A percentile compares a stretch with the other conserved stretches of the same genome.
Evolutionary conservation across 2,113 vertebrate species (phyloP).

Genomic region (Ophiodon elongatus): DNA sequence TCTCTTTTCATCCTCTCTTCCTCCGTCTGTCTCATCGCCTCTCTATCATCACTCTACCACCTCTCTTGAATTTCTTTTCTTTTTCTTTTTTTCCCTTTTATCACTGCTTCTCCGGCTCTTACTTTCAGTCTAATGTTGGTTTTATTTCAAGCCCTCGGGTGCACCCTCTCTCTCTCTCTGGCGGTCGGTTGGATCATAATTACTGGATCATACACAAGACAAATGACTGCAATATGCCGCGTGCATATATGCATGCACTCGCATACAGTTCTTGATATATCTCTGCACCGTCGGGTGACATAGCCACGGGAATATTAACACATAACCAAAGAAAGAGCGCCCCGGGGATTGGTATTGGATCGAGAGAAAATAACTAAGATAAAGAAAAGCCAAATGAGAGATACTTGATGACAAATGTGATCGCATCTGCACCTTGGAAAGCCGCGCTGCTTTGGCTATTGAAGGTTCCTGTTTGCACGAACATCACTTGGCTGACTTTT

Average conservation of each 20-base stretch:
- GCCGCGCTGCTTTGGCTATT: neutral
- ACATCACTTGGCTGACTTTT: neutral
- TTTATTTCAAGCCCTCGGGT: conserved; percentile 11
- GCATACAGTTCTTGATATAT: neutral
- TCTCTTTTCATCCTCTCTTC: neutral
- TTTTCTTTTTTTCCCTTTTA: neutral
- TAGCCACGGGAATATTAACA: neutral
- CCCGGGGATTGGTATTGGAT: neutral
- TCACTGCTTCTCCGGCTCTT: neutral
- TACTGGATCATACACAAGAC: conserved; percentile 26
- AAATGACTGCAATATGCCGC: conserved; percentile 35
- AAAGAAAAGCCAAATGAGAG: neutral
- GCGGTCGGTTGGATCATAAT: conserved; percentile 7
- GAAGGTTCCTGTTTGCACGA: neutral
- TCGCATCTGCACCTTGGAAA: neutral
- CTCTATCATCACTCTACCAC: too few species aligned
- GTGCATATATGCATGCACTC: neutral
- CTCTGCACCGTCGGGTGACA: neutral
- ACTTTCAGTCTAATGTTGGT: conserved; percentile 4
- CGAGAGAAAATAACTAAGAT: neutral
- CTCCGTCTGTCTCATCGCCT: neutral
- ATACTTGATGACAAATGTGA: neutral
- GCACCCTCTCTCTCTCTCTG: neutral
- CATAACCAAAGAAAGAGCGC: neutral
- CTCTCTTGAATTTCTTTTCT: neutral